phyloP scores from a whole-genome alignment of 2,113 vertebrate genomes.

The Nettapus auritus region DNA sequence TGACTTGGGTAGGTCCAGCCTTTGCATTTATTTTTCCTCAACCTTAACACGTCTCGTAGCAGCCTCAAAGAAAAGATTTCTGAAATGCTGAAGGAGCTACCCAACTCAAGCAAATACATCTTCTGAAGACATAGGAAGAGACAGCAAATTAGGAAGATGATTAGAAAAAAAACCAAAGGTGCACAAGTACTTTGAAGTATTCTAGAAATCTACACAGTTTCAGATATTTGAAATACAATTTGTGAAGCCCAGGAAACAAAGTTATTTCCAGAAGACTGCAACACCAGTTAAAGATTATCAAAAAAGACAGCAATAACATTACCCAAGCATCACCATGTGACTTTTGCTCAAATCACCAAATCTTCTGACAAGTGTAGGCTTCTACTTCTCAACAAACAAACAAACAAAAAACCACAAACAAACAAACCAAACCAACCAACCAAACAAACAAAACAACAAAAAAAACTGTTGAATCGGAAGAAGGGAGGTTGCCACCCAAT shows the following conservation, averaged over 20 bases:
- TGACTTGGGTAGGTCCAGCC: not conserved
- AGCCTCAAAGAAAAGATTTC: not conserved
- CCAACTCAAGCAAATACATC: not conserved
- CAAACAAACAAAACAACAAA: too few species aligned
- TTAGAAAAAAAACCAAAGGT: not conserved
- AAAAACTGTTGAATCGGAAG: not conserved
- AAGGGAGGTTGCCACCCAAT: not conserved
- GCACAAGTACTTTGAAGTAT: not conserved
- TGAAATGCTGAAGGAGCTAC: not conserved
- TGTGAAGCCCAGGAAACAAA: not conserved
- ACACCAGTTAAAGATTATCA: not conserved
- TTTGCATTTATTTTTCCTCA: not conserved
- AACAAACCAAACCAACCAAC: too few species aligned
- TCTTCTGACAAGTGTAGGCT: not conserved
- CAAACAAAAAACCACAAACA: too few species aligned
- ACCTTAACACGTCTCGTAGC: not conserved
- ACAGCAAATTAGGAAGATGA: not conserved
- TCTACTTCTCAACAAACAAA: not conserved
- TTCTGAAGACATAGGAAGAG: not conserved
- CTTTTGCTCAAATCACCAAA: not conserved
- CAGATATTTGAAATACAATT: not conserved
- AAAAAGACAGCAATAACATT: not conserved
- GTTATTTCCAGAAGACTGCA: not conserved
- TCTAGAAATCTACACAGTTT: not conserved
- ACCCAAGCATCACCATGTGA: accelerated